Evolutionary conservation across 2,888 invertebrate genomes (phyloP).

Genomic region (Allacma fusca): DNA sequence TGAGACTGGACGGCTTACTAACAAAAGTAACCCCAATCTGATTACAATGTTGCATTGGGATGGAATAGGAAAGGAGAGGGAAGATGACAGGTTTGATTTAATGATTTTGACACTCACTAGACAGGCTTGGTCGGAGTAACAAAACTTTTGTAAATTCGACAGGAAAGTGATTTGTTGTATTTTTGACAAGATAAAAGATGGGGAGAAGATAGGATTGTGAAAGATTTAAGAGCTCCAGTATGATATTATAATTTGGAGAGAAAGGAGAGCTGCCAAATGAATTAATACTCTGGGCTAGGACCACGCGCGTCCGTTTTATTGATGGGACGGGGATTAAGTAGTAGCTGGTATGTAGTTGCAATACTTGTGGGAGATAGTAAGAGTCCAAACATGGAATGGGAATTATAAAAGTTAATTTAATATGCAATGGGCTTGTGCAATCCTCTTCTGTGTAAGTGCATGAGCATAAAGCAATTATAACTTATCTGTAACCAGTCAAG

Average conservation of each 20-base stretch:
- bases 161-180: conserved; percentile 27
- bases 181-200: conserved; percentile 17
- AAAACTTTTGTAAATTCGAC: conserved; percentile 27
- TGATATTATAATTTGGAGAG: conserved; percentile 18
- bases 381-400: conserved; percentile 9
- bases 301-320: not conserved
- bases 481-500: no score
- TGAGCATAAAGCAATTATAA: no score
- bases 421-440: not conserved
- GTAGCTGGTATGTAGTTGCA: not conserved
- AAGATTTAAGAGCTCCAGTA: not conserved
- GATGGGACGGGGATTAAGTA: conserved; percentile 19
- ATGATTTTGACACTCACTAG: conserved; percentile 23
- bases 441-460: no score
- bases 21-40: conserved; percentile 17
- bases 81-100: conserved; percentile 22
- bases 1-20: no score
- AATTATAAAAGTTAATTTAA: conserved; percentile 13
- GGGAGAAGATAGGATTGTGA: conserved; percentile 12
- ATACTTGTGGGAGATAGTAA: not conserved
- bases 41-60: conserved; percentile 2
- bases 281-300: not conserved
- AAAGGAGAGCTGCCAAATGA: conserved; percentile 22
- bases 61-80: not conserved
- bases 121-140: conserved; percentile 7